These are phyloP conservation scores for Ectemnius cavifrons DNA, from an alignment of 2,888 invertebrate species.

Conservation along the genomic window DNA sequence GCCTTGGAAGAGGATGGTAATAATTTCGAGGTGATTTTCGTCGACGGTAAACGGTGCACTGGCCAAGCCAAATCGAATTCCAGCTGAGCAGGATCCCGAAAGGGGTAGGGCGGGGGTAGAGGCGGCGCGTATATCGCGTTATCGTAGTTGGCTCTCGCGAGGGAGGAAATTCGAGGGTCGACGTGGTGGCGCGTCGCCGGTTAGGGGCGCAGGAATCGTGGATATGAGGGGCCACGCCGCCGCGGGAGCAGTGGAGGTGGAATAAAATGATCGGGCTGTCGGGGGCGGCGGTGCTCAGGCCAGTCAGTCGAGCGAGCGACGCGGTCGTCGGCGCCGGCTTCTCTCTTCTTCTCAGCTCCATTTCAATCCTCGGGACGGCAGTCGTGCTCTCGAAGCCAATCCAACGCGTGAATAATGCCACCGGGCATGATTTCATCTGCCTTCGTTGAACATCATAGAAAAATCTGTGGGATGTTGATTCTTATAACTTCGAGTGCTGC, in stretches of 20 bases:
- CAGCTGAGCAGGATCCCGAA: background rate
- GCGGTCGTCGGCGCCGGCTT: conserved; percentile 42
- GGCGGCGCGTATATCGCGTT: background rate
- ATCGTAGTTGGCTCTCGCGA: background rate
- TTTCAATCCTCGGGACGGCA: no score
- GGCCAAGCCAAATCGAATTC: background rate
- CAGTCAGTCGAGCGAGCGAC: conserved; percentile 66
- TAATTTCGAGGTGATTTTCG: background rate
- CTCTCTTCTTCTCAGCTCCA: no score
- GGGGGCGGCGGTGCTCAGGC: conserved; percentile 49
- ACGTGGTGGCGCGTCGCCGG: background rate
- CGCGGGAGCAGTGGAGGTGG: conserved; percentile 42
- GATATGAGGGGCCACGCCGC: conserved; percentile 6
- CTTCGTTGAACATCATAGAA: no score
- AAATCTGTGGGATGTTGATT: no score
- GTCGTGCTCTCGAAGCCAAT: no score
- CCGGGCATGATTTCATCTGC: background rate
- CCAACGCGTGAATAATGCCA: background rate
- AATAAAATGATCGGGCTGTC: conserved; percentile 42
- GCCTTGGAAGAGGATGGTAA: background rate
- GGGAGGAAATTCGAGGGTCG: background rate
- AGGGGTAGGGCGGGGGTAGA: background rate
- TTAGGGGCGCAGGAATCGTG: background rate
- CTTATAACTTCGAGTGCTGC: no score
- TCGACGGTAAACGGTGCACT: background rate